phyloP scores from a whole-genome alignment of 2,888 invertebrate genomes.

The Danaus chrysippus region DNA sequence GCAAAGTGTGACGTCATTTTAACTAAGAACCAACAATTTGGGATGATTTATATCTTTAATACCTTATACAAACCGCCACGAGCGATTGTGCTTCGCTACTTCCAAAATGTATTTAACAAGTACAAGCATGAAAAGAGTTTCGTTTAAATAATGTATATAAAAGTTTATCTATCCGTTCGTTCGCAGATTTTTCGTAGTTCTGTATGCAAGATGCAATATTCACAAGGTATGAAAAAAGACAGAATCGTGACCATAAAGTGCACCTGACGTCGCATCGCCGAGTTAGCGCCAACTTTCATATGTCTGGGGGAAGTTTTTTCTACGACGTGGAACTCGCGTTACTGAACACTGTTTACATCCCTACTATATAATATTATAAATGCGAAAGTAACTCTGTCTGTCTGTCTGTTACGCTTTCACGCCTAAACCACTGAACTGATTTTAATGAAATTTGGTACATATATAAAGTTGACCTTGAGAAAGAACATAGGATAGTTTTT shows the following conservation, averaged over 20 bases:
- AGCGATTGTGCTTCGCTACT: not conserved
- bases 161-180: not conserved
- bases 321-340: conserved; percentile 33
- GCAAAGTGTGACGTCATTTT: conserved; percentile 7
- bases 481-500: no score
- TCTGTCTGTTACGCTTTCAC: no score
- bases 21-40: conserved; percentile 27
- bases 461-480: no score
- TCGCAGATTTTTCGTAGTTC: conserved; percentile 2
- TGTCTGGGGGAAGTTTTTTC: conserved; percentile 58
- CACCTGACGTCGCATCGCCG: conserved; percentile 57
- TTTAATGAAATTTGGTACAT: no score
- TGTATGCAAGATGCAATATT: conserved; percentile 33
- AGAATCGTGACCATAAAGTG: conserved; percentile 55
- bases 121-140: not conserved
- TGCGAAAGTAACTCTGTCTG: no score
- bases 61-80: conserved; percentile 10
- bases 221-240: conserved; percentile 47
- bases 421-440: no score
- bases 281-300: conserved; percentile 60
- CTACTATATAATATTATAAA: not conserved
- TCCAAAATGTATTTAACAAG: not conserved
- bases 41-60: conserved; percentile 26
- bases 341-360: conserved; percentile 32
- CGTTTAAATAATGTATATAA: not conserved